Conservation (phyloP, 2,888 invertebrate genomes). For the Plebejus argus region DNA sequence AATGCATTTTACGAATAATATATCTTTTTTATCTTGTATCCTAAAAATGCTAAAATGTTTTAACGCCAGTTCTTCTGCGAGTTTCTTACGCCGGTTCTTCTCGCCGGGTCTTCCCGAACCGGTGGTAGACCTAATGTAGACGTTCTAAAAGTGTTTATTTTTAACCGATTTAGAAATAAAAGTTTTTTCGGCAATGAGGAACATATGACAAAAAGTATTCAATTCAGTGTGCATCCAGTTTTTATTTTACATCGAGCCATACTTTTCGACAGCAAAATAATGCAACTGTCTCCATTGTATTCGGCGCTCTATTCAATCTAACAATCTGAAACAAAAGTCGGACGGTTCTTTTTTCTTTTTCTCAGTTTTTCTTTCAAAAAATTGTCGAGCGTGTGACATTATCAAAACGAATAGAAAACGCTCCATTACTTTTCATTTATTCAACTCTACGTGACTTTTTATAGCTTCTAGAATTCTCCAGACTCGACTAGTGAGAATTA, state of each 20-base stretch:
- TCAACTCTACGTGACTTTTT: conserved; percentile 22
- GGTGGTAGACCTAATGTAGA: no score
- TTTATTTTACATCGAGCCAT: neutral
- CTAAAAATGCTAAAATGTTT: no score
- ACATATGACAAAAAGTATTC: neutral
- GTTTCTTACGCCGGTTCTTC: no score
- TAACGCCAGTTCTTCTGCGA: no score
- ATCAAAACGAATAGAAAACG: conserved; percentile 17
- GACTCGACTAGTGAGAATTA: conserved; percentile 9
- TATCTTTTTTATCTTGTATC: neutral
- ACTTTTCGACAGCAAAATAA: conserved; percentile 3
- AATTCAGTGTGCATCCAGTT: neutral
- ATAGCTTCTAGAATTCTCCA: conserved; percentile 23
- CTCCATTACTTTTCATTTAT: conserved; percentile 27
- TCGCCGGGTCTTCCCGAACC: no score
- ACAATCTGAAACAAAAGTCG: conserved; percentile 29
- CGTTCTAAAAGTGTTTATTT: no score
- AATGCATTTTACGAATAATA: neutral
- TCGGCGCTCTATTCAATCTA: conserved; percentile 30
- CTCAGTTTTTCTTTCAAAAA: conserved; percentile 21
- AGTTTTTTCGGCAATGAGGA: neutral
- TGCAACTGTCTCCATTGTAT: conserved; percentile 20
- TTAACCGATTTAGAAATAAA: no score
- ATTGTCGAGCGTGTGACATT: conserved; percentile 19
- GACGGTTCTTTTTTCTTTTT: conserved; percentile 7